These are phyloP conservation scores for Cryptocephalus moraei DNA, from an alignment of 2,888 invertebrate genomes.

Conservation along the genomic window DNA sequence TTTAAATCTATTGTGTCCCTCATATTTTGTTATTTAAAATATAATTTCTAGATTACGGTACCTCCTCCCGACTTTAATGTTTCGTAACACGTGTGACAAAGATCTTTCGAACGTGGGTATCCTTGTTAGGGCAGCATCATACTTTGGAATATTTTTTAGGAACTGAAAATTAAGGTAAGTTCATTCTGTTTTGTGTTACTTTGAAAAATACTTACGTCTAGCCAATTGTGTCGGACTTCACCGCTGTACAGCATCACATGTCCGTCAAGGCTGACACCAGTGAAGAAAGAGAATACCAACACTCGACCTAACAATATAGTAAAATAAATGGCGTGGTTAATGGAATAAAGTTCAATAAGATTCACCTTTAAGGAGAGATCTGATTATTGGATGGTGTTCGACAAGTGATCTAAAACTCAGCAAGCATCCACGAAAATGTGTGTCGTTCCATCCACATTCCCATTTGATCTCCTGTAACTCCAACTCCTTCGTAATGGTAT, in stretches of 20 bases:
- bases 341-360: neutral
- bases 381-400: constrained; percentile 60
- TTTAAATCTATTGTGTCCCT: neutral
- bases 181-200: neutral
- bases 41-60: constrained; percentile 30
- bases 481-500: constrained; percentile 47
- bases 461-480: constrained; percentile 54
- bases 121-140: constrained; percentile 60
- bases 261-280: constrained; percentile 85
- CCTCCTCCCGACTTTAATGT: constrained; percentile 77
- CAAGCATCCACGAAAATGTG: constrained; percentile 84
- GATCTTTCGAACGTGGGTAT: constrained; percentile 79
- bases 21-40: neutral
- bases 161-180: constrained; percentile 41
- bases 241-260: constrained; percentile 84
- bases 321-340: neutral
- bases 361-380: constrained; percentile 55
- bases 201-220: constrained; percentile 56
- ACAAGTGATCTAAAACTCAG: constrained; percentile 70
- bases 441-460: constrained; percentile 82
- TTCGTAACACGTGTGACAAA: constrained; percentile 70
- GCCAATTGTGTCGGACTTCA: constrained; percentile 89
- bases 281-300: constrained; percentile 83
- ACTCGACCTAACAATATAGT: constrained; percentile 52
- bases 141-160: constrained; percentile 67